Conservation (phyloP, 2,113 vertebrate species). For the Taxidea taxus region DNA sequence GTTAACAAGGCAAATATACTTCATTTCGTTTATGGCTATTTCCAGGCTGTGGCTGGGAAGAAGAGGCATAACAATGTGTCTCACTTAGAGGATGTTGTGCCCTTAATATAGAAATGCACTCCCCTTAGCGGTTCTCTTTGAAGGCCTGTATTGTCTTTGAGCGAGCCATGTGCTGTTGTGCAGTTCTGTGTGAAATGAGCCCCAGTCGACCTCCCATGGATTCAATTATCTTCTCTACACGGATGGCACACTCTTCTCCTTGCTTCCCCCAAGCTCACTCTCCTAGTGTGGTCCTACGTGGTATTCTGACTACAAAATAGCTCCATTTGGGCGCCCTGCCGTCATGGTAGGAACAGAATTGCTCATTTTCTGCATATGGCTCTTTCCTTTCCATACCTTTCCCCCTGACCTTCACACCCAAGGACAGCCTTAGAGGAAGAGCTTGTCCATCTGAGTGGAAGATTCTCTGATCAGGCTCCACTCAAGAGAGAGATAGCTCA, state of each 20-base stretch:
- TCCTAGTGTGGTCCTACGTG: conserved; percentile 66
- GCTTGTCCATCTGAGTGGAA: neutral
- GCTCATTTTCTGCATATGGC: conserved; percentile 54
- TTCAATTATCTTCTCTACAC: conserved; percentile 79
- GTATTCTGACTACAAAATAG: conserved; percentile 68
- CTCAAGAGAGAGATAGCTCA: neutral
- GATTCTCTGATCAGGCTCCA: neutral
- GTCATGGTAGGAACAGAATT: conserved; percentile 37
- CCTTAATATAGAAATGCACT: conserved; percentile 66
- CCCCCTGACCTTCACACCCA: conserved; percentile 25
- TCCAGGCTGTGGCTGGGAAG: conserved; percentile 80
- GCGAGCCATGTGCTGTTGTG: conserved; percentile 50
- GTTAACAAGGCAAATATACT: conserved; percentile 87
- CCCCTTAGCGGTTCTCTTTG: neutral
- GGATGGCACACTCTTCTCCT: conserved; percentile 55
- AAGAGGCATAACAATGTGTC: conserved; percentile 68
- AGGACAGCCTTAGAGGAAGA: neutral
- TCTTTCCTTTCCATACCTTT: neutral
- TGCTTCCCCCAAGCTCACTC: conserved; percentile 54
- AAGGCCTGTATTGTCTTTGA: conserved; percentile 59
- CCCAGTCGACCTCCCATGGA: conserved; percentile 76
- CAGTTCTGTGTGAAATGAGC: conserved; percentile 76
- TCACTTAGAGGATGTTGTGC: conserved; percentile 67
- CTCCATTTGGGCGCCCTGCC: conserved; percentile 64
- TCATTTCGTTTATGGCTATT: conserved; percentile 85